These are phyloP conservation scores for Thalassoma bifasciatum DNA, from an alignment of 2,113 vertebrate genomes.

Conservation along the genomic window DNA sequence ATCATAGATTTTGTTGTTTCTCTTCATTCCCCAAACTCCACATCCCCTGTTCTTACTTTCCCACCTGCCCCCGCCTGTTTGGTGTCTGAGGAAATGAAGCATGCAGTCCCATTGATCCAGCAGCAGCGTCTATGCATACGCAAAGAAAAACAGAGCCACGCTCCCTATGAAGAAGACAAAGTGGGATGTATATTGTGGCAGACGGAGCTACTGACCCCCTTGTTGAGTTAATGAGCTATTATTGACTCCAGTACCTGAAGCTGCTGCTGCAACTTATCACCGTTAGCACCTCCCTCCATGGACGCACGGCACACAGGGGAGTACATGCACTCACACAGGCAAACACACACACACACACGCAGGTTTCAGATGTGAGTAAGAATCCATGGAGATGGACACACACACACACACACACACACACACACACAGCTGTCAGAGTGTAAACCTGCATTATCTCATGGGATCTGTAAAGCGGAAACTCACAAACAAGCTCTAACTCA, in stretches of 20 bases:
- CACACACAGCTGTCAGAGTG: neutral
- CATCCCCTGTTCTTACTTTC: neutral
- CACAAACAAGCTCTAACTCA: slow-evolving; percentile 6
- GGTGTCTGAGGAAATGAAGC: slow-evolving; percentile 54
- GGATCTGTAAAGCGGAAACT: neutral
- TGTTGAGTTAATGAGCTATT: slow-evolving; percentile 80
- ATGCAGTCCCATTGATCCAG: slow-evolving; percentile 45
- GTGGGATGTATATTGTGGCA: slow-evolving; percentile 66
- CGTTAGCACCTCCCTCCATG: slow-evolving; percentile 60
- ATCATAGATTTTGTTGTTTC: slow-evolving; percentile 10
- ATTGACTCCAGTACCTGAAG: slow-evolving; percentile 79
- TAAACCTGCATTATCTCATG: neutral
- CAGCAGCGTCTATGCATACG: slow-evolving; percentile 32
- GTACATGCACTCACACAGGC: slow-evolving; percentile 9
- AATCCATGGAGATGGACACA: slow-evolving; percentile 18
- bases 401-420: neutral
- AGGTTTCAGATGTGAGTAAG: slow-evolving; percentile 5
- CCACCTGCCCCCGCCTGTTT: slow-evolving; percentile 2
- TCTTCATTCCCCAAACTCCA: neutral
- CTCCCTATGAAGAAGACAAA: slow-evolving; percentile 67
- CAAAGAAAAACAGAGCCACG: slow-evolving; percentile 11
- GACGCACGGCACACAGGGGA: slow-evolving; percentile 47
- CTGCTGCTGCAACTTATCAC: slow-evolving; percentile 78
- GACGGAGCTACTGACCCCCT: slow-evolving; percentile 76
- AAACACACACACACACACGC: slow-evolving; percentile 28